Base-by-base conservation (phyloP, 2,888 invertebrate species). In the Leptopilina syphax region DNA sequence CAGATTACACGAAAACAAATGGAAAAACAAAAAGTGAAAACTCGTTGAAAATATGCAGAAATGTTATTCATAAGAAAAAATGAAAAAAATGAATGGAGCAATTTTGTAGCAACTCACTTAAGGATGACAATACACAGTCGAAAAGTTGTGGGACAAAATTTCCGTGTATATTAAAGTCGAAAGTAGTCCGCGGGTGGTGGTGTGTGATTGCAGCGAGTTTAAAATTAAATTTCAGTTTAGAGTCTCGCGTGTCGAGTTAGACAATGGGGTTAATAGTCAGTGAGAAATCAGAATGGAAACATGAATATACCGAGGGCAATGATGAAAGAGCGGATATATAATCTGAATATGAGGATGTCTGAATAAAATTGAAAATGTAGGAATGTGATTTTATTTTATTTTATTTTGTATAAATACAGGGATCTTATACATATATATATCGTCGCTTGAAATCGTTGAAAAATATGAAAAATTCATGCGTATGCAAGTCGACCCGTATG, bases 401-500 rank as follows among this genome's bases (percentile, higher is more conserved):
- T 50, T 50, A 1, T 10, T 73, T 34, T 54, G 73, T 63, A 50
- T 70, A 65, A 77, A 77, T 54, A 65, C 66, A 50, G 65, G 34
- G 54, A 50, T 50, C 50, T 50, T 50, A 34, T 34, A 34, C 3
- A 34, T 27, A 44, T 50, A 34, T 77, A 47, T 77, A 66, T 77
- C 50, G 47, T 3, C 13, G 60, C 67, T 50, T 27, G 60, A 68
- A 78, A 60, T 54, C 54, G 34, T 54, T 18, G 68, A 67, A 66
- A 78, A 68, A 57, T 78, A 67, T 78, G 78, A 78, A 78, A 78
- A 34, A 78, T 78, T 66, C 78, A 78, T 78, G 78, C 67, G 41
- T 60, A 57, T 18, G 65, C 65, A 57, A 44, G 41, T 44, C 77
- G 77, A 77, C 77, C 77, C 65, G 54, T 34, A 66, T 67, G 78